Percentiles rank a stretch among this genome's conserved stretches.
These are phyloP conservation scores for Apodemus sylvaticus DNA, from an alignment of 2,113 vertebrate genomes.

Conservation along the genomic window DNA sequence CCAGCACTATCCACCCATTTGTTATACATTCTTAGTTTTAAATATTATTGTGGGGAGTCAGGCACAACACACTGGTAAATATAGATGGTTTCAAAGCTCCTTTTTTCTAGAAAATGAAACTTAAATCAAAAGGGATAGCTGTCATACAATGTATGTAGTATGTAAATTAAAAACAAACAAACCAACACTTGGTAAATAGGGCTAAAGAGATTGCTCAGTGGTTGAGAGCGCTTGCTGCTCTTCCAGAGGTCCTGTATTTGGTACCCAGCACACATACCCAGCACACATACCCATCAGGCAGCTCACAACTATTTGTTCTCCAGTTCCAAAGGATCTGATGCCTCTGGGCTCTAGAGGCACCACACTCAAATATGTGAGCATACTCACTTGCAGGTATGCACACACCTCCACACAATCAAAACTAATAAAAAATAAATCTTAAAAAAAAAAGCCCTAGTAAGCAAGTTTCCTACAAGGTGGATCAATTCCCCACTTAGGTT, in stretches of 20 bases:
- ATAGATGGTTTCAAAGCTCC: neutral
- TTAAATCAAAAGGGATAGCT: neutral
- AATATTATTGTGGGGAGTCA: neutral
- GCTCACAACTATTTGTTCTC: neutral
- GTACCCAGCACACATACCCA: neutral
- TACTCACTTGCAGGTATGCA: neutral
- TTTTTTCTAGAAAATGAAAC: constrained; percentile 28
- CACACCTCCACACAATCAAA: neutral
- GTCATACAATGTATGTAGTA: neutral
- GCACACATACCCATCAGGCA: too few relatives aligned
- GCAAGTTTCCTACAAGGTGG: neutral
- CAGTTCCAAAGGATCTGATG: neutral
- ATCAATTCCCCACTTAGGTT: neutral
- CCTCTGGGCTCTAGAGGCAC: neutral
- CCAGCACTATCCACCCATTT: neutral
- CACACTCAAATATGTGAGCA: neutral
- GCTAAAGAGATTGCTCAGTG: neutral
- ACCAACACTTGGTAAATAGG: neutral
- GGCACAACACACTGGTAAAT: neutral
- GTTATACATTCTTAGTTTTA: neutral
- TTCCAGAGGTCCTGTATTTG: neutral
- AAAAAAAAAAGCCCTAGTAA: neutral
- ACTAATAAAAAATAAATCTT: neutral
- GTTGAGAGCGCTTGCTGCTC: neutral
- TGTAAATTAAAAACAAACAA: neutral